phyloP scores from a whole-genome alignment of 2,888 invertebrate species.

The Ichneumon xanthorius region DNA sequence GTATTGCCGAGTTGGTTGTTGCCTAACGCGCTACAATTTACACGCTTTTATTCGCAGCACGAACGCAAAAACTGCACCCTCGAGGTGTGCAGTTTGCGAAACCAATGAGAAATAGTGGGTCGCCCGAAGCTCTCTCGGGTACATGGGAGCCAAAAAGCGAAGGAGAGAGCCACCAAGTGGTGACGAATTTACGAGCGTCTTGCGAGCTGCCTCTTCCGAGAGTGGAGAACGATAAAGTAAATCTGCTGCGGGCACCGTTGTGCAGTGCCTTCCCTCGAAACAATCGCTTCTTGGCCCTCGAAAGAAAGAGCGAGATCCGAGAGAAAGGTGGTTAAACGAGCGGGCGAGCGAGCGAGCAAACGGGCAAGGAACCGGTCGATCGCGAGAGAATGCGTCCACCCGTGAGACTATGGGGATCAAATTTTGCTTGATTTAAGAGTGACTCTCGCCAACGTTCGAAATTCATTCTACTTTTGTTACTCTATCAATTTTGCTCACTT shows the following conservation, averaged over 20 bases:
- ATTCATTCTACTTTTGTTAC: constrained; percentile 17
- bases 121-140: constrained; percentile 72
- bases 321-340: constrained; percentile 6
- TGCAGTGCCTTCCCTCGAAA: constrained; percentile 23
- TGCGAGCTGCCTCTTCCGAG: constrained; percentile 75
- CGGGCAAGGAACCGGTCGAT: constrained; percentile 73
- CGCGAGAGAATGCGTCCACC: constrained; percentile 69
- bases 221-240: constrained; percentile 66
- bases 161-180: constrained; percentile 68
- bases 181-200: constrained; percentile 82
- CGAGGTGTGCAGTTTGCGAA: constrained; percentile 59
- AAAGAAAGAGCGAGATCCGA: not conserved
- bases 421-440: constrained; percentile 76
- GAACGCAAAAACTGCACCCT: constrained; percentile 42
- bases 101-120: constrained; percentile 74
- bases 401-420: constrained; percentile 68
- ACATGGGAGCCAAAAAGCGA: constrained; percentile 70
- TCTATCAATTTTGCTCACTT: constrained; percentile 14
- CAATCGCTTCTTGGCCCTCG: constrained; percentile 45
- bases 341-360: constrained; percentile 65
- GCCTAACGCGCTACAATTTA: constrained; percentile 48
- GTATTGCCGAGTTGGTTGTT: constrained; percentile 26
- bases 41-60: constrained; percentile 50
- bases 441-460: constrained; percentile 60
- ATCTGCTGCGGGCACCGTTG: constrained; percentile 31